Conservation (phyloP, 2,797 vertebrate species). For the Myoxocephalus aenaeus region DNA sequence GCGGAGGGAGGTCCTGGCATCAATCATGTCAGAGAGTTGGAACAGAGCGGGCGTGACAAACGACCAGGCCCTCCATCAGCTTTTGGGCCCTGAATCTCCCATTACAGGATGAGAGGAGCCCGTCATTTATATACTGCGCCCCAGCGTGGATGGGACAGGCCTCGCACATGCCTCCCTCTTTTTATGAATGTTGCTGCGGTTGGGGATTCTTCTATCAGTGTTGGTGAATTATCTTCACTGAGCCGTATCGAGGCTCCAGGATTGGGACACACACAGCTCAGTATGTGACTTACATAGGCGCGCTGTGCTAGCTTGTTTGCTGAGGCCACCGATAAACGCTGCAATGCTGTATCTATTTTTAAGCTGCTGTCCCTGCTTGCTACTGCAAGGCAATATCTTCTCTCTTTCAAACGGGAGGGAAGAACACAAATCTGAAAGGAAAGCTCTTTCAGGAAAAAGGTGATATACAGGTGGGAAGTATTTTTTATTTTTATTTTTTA, state of each 20-base stretch:
- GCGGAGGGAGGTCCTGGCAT: slow-evolving; percentile 66
- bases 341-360: slow-evolving; percentile 29
- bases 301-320: slow-evolving; percentile 26
- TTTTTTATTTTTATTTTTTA: neutral
- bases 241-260: slow-evolving; percentile 6
- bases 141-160: slow-evolving; percentile 37
- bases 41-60: slow-evolving; percentile 76
- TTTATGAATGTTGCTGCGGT: slow-evolving; percentile 36
- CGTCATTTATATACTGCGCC: slow-evolving; percentile 48
- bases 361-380: slow-evolving; percentile 4
- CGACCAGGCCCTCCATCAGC: slow-evolving; percentile 66
- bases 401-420: neutral
- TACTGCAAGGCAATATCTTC: slow-evolving; percentile 4
- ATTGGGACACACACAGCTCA: slow-evolving; percentile 18
- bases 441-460: neutral
- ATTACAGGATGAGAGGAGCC: slow-evolving; percentile 54
- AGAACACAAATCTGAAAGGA: neutral
- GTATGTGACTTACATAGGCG: slow-evolving; percentile 28
- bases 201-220: slow-evolving; percentile 23
- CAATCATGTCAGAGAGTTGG: slow-evolving; percentile 72
- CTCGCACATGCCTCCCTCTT: slow-evolving; percentile 20
- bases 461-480: neutral
- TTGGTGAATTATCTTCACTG: slow-evolving; percentile 34
- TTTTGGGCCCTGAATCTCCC: slow-evolving; percentile 61
- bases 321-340: slow-evolving; percentile 26